Percentiles rank a stretch among this genome's conserved stretches.
Conservation (phyloP, 2,113 vertebrate genomes). For the Indicator maculatus region DNA sequence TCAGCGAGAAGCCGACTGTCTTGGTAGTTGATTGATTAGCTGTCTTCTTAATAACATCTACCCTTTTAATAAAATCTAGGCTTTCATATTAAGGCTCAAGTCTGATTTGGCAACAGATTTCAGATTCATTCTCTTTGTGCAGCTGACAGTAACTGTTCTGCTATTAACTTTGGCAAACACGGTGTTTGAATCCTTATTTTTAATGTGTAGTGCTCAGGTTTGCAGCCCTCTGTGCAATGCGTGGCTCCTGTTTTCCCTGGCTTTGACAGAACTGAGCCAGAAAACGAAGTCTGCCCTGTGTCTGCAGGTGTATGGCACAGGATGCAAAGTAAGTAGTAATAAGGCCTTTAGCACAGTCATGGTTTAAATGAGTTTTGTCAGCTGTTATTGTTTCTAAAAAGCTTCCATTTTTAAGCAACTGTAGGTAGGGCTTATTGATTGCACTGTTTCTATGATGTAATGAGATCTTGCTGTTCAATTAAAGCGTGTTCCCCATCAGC, state of each 20-base stretch:
- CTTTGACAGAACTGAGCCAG: neutral
- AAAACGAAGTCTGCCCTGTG: neutral
- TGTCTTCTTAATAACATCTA: constrained; percentile 2
- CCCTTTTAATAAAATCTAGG: constrained; percentile 9
- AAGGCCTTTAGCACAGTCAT: neutral
- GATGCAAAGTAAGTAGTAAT: neutral
- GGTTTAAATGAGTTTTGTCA: neutral
- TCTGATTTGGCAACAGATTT: constrained; percentile 27
- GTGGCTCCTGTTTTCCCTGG: neutral
- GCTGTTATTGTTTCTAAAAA: neutral
- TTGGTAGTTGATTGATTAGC: constrained; percentile 50
- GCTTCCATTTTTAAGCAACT: neutral
- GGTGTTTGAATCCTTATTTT: neutral
- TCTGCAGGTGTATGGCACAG: neutral
- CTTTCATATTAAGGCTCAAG: neutral
- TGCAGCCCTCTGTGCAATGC: fast-evolving
- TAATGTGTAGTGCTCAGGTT: neutral
- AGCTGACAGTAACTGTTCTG: neutral
- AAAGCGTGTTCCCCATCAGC: neutral
- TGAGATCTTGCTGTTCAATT: neutral
- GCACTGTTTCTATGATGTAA: neutral
- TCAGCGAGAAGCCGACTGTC: neutral
- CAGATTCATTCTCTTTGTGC: neutral
- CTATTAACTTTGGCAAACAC: neutral
- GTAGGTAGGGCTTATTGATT: neutral